Percentiles rank a stretch among this genome's conserved stretches.
These are phyloP conservation scores for Stegastes partitus DNA, from an alignment of 2,113 vertebrate genomes.

Conservation along the genomic window DNA sequence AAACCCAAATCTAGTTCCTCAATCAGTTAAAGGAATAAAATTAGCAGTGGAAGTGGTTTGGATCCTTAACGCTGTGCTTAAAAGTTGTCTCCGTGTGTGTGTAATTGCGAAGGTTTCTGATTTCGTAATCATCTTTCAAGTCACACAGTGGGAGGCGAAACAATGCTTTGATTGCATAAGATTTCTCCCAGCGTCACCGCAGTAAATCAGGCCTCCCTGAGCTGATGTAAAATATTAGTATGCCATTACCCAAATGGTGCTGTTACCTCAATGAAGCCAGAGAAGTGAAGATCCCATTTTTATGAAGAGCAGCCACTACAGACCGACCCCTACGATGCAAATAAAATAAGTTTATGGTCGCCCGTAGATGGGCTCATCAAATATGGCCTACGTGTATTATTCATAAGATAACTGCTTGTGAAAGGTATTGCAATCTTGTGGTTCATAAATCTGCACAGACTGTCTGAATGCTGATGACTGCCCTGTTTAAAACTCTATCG, in stretches of 20 bases:
- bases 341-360: slow-evolving; percentile 76
- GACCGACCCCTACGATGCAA: slow-evolving; percentile 48
- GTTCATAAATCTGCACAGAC: slow-evolving; percentile 66
- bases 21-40: slow-evolving; percentile 8
- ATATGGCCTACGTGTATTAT: slow-evolving; percentile 72
- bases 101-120: slow-evolving; percentile 27
- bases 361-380: slow-evolving; percentile 73
- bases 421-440: slow-evolving; percentile 65
- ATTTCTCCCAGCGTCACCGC: slow-evolving; percentile 56
- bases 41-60: neutral
- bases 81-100: slow-evolving; percentile 26
- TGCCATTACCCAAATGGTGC: slow-evolving; percentile 80
- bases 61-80: slow-evolving; percentile 15
- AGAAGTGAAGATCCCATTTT: slow-evolving; percentile 63
- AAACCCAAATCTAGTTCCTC: neutral
- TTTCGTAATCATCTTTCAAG: slow-evolving; percentile 71
- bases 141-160: slow-evolving; percentile 70
- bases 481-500: slow-evolving; percentile 57
- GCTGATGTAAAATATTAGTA: slow-evolving; percentile 80
- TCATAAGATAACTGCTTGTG: slow-evolving; percentile 75
- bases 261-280: slow-evolving; percentile 56
- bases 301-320: slow-evolving; percentile 68
- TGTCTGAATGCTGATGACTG: slow-evolving; percentile 62
- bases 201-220: slow-evolving; percentile 77
- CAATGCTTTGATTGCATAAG: slow-evolving; percentile 79